A percentile compares a stretch with the other conserved stretches of the same genome.
These are phyloP conservation scores for Hipposideros larvatus DNA, from an alignment of 2,797 vertebrate genomes.

Conservation along the genomic window DNA sequence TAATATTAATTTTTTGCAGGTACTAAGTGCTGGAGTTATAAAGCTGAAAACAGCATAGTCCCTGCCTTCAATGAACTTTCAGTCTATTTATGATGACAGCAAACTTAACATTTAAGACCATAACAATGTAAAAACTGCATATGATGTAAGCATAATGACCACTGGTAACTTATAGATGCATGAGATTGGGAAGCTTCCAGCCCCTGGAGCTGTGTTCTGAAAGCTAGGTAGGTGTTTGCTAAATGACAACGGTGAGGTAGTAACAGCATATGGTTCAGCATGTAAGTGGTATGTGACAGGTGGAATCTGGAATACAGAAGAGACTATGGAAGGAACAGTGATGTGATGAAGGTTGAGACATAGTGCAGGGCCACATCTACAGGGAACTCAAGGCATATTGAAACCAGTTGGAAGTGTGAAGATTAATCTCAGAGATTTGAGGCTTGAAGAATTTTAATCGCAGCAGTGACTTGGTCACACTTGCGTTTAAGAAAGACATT, in stretches of 20 bases:
- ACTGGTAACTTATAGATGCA: neutral
- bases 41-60: neutral
- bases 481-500: constrained; percentile 42
- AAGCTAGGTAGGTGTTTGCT: neutral
- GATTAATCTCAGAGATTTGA: neutral
- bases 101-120: constrained; percentile 24
- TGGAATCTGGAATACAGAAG: neutral
- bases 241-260: neutral
- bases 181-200: neutral
- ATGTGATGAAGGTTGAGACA: neutral
- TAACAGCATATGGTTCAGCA: neutral
- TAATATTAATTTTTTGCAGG: neutral
- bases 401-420: neutral
- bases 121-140: neutral
- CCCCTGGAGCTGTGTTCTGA: neutral
- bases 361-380: neutral
- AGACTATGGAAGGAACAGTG: neutral
- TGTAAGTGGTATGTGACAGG: neutral
- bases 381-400: neutral
- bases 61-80: neutral
- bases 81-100: neutral
- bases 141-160: neutral
- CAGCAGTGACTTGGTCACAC: neutral
- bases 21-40: neutral
- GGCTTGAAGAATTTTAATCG: neutral